A percentile compares a stretch with the other conserved stretches of the same genome.
Evolutionary conservation across 1,140 invertebrate genomes (phyloP).

Genomic region (Neoseiulus cucumeris): DNA sequence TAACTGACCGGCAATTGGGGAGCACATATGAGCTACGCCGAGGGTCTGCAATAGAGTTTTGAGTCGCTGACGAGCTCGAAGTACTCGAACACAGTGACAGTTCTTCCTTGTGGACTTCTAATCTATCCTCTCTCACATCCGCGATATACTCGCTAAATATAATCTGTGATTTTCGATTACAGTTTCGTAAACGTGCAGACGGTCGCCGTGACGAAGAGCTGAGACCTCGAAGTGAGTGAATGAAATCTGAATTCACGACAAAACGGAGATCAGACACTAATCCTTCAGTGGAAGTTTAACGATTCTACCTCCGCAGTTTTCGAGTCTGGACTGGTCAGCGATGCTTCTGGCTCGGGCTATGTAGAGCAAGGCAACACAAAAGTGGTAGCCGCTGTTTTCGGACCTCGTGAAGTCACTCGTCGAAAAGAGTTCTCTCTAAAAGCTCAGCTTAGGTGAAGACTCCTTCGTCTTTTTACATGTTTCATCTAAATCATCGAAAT

Average conservation of each 20-base stretch:
- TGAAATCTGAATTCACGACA: not conserved
- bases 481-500: too few relatives aligned
- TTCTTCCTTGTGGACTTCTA: too few relatives aligned
- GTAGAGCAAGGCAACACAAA: not conserved
- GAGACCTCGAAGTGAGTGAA: not conserved
- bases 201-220: not conserved
- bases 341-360: not conserved
- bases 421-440: conserved; percentile 4
- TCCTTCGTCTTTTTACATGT: too few relatives aligned
- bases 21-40: too few relatives aligned
- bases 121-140: not conserved
- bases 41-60: too few relatives aligned
- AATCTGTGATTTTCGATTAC: not conserved
- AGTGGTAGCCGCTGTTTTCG: not conserved
- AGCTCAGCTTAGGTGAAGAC: not conserved
- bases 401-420: not conserved
- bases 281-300: not conserved
- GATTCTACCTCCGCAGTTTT: not conserved
- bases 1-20: not conserved
- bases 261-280: not conserved
- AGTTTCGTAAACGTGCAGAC: not conserved
- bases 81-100: too few relatives aligned
- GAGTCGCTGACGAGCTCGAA: too few relatives aligned
- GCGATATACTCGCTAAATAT: not conserved
- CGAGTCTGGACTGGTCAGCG: not conserved